These are phyloP conservation scores for Helicolenus hilgendorfi DNA, from an alignment of 2,797 vertebrate species.

Conservation along the genomic window DNA sequence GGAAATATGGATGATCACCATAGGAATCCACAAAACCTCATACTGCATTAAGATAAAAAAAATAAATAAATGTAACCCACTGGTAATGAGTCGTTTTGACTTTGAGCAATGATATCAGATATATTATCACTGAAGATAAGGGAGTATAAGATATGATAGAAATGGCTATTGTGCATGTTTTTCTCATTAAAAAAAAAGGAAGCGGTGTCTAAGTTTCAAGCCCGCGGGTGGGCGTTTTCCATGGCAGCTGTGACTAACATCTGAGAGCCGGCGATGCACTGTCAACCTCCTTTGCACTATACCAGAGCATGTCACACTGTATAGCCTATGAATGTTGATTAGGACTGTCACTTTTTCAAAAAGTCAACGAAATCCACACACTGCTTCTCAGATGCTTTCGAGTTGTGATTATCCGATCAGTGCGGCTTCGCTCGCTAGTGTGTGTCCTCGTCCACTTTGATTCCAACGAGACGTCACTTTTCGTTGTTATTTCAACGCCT, in stretches of 20 bases:
- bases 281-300: neutral
- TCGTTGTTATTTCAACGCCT: neutral
- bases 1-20: neutral
- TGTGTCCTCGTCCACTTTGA: neutral
- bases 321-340: neutral
- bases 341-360: neutral
- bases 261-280: neutral
- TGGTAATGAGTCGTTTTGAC: neutral
- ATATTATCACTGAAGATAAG: neutral
- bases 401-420: neutral
- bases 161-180: neutral
- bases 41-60: neutral
- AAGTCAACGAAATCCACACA: neutral
- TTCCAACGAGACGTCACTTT: neutral
- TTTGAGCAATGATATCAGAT: neutral
- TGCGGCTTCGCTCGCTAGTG: neutral
- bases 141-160: neutral
- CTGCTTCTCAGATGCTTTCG: neutral
- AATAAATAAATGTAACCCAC: neutral
- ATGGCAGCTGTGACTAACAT: neutral
- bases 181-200: neutral
- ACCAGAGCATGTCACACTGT: neutral
- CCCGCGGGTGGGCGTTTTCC: neutral
- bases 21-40: neutral
- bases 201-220: neutral